A percentile compares a stretch with the other conserved stretches of the same genome.
phyloP scores from a whole-genome alignment of 2,888 invertebrate species.

The Eumerus sabulonum region DNA sequence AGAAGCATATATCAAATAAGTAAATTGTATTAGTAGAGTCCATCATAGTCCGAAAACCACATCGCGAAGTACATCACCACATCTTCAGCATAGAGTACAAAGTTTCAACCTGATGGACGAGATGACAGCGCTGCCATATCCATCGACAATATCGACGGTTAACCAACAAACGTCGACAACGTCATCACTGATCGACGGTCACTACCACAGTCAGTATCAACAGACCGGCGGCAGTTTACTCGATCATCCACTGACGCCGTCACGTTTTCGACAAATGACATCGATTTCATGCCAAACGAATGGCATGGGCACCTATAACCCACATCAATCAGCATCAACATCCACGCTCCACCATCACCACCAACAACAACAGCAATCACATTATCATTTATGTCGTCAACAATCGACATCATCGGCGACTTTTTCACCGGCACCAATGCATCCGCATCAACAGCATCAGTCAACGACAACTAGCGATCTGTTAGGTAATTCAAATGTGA shows the following conservation, averaged over 20 bases:
- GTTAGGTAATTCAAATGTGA: constrained; percentile 77
- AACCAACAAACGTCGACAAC: constrained; percentile 78
- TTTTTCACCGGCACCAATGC: constrained; percentile 77
- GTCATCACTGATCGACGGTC: constrained; percentile 77
- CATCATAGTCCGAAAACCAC: constrained; percentile 79
- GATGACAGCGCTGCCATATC: constrained; percentile 75
- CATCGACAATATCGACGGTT: constrained; percentile 76
- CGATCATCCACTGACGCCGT: constrained; percentile 78
- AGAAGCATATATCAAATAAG: constrained; percentile 61
- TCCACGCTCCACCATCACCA: constrained; percentile 72
- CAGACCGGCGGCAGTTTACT: constrained; percentile 78
- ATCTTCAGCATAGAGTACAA: constrained; percentile 78
- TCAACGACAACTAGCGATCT: constrained; percentile 78
- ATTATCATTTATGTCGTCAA: constrained; percentile 76
- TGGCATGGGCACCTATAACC: constrained; percentile 71
- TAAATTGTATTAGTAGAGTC: constrained; percentile 72
- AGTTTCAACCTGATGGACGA: constrained; percentile 78
- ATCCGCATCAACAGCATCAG: constrained; percentile 78
- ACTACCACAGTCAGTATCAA: constrained; percentile 78
- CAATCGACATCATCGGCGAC: constrained; percentile 78
- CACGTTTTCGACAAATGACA: constrained; percentile 77
- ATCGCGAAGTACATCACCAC: constrained; percentile 79
- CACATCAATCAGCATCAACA: constrained; percentile 73
- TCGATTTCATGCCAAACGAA: constrained; percentile 78
- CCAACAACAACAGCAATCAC: constrained; percentile 64